Conservation (phyloP, 2,888 invertebrate species). For the Omphaloscelis lunosa region DNA sequence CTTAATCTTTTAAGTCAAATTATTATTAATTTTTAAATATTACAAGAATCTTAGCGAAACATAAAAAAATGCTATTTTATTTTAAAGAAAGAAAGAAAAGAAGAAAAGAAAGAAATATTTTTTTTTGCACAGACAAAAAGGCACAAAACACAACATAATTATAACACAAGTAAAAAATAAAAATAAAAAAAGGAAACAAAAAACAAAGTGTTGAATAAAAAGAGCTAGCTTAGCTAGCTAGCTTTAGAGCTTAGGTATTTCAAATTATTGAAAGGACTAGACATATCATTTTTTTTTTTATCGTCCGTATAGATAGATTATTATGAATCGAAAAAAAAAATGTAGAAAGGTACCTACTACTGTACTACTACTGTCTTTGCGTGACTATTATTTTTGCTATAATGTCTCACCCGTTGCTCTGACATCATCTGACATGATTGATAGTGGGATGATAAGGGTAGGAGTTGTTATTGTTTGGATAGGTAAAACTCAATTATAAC, state of each 20-base stretch:
- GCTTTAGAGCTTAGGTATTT: not conserved
- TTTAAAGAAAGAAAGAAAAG: no score
- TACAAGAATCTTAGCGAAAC: not conserved
- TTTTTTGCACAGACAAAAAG: no score
- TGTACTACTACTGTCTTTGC: not conserved
- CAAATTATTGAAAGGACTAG: not conserved
- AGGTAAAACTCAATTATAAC: slow-evolving; percentile 39
- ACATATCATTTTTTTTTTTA: not conserved
- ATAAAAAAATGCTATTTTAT: not conserved
- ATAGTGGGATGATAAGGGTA: slow-evolving; percentile 24
- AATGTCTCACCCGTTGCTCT: not conserved
- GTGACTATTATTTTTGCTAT: not conserved
- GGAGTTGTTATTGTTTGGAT: slow-evolving; percentile 18
- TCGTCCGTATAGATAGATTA: not conserved
- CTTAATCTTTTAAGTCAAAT: not conserved
- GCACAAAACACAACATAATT: no score
- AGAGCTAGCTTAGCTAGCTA: no score
- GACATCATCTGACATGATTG: slow-evolving; percentile 39
- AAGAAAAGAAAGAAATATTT: no score
- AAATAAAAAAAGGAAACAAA: no score
- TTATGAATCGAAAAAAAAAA: not conserved
- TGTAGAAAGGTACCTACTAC: not conserved
- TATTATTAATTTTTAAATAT: not conserved
- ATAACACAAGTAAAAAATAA: no score
- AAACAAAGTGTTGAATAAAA: no score